Percentiles rank a stretch among this genome's conserved stretches.
phyloP scores from a whole-genome alignment of 1,140 invertebrate genomes.

The Drosophila subpulchrella region DNA sequence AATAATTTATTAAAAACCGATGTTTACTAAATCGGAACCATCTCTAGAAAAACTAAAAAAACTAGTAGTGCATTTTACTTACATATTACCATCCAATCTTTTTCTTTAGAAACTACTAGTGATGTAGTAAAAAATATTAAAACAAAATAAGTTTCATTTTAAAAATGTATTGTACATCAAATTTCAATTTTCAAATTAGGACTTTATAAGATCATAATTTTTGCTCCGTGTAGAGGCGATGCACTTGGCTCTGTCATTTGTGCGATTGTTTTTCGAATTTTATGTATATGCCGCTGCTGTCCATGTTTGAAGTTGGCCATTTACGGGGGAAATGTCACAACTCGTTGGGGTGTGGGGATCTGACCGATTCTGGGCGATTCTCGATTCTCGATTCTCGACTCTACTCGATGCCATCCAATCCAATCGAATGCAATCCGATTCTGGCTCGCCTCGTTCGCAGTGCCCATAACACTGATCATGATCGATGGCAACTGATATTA shows the following conservation, averaged over 20 bases:
- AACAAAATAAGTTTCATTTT: too few species aligned
- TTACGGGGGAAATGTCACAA: conserved; percentile 80
- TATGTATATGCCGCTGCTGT: conserved; percentile 20
- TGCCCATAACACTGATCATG: conserved; percentile 48
- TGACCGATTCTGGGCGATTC: conserved; percentile 25
- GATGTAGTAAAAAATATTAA: too few species aligned
- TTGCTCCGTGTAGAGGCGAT: background rate
- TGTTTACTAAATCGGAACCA: too few species aligned
- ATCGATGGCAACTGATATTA: conserved; percentile 69
- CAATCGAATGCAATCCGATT: conserved; percentile 6
- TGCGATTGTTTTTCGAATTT: conserved; percentile 12
- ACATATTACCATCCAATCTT: too few species aligned
- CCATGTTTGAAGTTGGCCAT: conserved; percentile 70
- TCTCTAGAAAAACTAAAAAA: too few species aligned
- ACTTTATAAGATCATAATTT: background rate
- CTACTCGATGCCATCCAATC: conserved; percentile 37
- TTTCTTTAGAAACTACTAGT: too few species aligned
- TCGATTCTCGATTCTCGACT: conserved; percentile 16
- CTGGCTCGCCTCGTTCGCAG: conserved; percentile 65
- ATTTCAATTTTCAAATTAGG: too few species aligned
- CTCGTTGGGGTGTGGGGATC: conserved; percentile 53
- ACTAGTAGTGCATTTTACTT: too few species aligned
- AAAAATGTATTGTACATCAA: too few species aligned
- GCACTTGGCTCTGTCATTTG: conserved; percentile 35
- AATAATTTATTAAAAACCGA: too few species aligned